Percentiles rank a stretch among this genome's conserved stretches.
These are phyloP conservation scores for Napeogenes inachia DNA, from an alignment of 2,888 invertebrate genomes.

Conservation along the genomic window DNA sequence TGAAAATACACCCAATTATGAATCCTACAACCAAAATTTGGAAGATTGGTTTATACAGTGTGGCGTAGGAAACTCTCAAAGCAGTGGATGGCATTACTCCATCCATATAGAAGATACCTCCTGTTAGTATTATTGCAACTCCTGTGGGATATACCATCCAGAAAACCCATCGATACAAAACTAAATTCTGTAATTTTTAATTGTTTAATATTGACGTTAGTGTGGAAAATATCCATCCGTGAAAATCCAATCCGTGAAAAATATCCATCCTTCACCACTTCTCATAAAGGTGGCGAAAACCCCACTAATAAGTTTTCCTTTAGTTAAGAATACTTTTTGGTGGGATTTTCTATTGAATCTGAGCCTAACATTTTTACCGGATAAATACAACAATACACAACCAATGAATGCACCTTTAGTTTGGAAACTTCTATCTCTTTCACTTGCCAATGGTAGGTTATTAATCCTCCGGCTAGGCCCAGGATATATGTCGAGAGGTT, in stretches of 20 bases:
- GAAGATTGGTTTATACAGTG: constrained; percentile 55
- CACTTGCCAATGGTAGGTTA: constrained; percentile 53
- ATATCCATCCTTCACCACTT: no score
- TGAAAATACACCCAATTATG: constrained; percentile 51
- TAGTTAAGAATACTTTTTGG: no score
- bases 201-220: neutral
- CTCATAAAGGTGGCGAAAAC: no score
- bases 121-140: constrained; percentile 54
- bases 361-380: no score
- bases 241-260: no score
- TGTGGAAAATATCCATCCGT: no score
- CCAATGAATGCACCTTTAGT: constrained; percentile 43
- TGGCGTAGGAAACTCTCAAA: constrained; percentile 46
- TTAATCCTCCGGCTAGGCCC: constrained; percentile 61
- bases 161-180: constrained; percentile 41
- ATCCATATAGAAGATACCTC: constrained; percentile 58
- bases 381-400: neutral
- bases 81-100: constrained; percentile 29
- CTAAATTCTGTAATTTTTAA: neutral
- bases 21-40: constrained; percentile 44
- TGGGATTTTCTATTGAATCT: no score
- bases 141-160: constrained; percentile 54
- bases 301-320: no score
- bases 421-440: constrained; percentile 42
- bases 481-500: constrained; percentile 61